Evolutionary conservation across 2,888 invertebrate species (phyloP).

Genomic region (Epiperipatus broadwayi): DNA sequence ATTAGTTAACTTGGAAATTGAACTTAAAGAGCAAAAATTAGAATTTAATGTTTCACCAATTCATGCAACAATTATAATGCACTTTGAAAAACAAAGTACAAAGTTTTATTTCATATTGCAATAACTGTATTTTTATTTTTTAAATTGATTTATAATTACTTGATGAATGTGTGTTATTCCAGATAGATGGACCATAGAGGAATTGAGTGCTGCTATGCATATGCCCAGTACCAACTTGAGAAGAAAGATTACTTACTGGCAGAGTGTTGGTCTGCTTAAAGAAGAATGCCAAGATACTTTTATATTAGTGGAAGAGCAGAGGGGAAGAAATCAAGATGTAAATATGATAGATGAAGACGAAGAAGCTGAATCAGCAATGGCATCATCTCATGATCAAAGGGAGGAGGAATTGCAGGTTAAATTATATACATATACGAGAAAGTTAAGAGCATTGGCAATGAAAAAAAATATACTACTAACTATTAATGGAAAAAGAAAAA

Average conservation of each 20-base stretch:
- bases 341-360: constrained; percentile 60
- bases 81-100: constrained; percentile 64
- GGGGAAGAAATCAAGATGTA: constrained; percentile 25
- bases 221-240: constrained; percentile 66
- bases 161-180: constrained; percentile 17
- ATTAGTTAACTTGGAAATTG: constrained; percentile 69
- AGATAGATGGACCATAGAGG: constrained; percentile 68
- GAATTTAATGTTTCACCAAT: constrained; percentile 65
- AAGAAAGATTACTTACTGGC: constrained; percentile 78
- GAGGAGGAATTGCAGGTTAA: constrained; percentile 66
- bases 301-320: constrained; percentile 28
- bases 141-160: not conserved
- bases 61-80: constrained; percentile 79
- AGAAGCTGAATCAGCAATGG: constrained; percentile 80
- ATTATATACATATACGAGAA: no score
- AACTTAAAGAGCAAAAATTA: constrained; percentile 56
- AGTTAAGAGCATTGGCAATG: not conserved
- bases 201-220: constrained; percentile 53
- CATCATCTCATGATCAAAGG: constrained; percentile 76
- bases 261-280: constrained; percentile 65
- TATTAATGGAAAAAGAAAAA: no score
- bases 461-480: not conserved
- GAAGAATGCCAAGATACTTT: constrained; percentile 57
- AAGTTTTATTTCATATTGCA: not conserved
- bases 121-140: constrained; percentile 1